Conservation (phyloP, 2,888 invertebrate genomes). For the Copidosoma aretas region DNA sequence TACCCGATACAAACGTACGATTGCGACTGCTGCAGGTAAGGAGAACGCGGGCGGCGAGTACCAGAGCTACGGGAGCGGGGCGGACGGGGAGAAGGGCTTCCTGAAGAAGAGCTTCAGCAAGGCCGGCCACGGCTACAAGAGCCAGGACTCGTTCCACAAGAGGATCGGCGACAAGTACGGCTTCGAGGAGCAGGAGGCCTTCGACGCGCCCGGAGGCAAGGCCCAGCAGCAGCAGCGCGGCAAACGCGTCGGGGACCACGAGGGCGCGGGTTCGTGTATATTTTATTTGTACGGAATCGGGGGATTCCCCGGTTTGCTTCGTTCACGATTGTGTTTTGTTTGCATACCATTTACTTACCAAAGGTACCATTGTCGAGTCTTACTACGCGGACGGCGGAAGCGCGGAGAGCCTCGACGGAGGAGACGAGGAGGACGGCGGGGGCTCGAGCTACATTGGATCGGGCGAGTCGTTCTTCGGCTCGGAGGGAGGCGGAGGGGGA, state of each 20-base stretch:
- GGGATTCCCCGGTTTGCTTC: too few relatives aligned
- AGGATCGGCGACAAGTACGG: slow-evolving; percentile 77
- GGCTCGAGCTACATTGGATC: slow-evolving; percentile 49
- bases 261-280: slow-evolving; percentile 58
- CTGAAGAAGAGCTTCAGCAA: slow-evolving; percentile 70
- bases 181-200: slow-evolving; percentile 73
- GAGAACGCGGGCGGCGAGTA: slow-evolving; percentile 65
- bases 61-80: slow-evolving; percentile 70
- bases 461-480: slow-evolving; percentile 26
- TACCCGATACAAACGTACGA: too few relatives aligned
- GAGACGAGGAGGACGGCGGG: slow-evolving; percentile 38
- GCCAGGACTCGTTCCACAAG: slow-evolving; percentile 76
- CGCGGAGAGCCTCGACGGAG: slow-evolving; percentile 45
- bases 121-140: slow-evolving; percentile 76
- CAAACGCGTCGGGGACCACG: slow-evolving; percentile 61
- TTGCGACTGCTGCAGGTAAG: slow-evolving; percentile 54
- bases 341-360: background rate
- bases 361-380: slow-evolving; percentile 52
- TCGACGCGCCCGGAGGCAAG: slow-evolving; percentile 43
- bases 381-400: slow-evolving; percentile 41
- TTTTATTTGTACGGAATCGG: background rate
- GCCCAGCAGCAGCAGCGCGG: background rate
- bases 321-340: too few relatives aligned
- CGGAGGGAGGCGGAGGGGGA: slow-evolving; percentile 3
- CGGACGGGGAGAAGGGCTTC: slow-evolving; percentile 70